Evolutionary conservation across 1,140 invertebrate genomes (phyloP), one percentile per base, ranked within the genome.

Genomic region (Ridgeia piscesae): DNA sequence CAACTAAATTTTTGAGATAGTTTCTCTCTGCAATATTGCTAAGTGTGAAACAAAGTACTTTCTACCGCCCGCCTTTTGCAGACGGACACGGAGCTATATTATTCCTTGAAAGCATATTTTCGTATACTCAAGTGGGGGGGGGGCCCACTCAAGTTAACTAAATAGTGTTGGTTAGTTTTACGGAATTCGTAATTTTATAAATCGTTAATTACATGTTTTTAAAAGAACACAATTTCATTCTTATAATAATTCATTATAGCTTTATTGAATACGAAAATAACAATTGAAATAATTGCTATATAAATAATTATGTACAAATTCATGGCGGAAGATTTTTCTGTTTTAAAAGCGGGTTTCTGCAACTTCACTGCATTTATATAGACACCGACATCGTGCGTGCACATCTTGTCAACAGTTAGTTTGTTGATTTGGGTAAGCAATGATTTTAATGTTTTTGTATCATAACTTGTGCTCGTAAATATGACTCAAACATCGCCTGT

Each of bases 271-370:
- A 77, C 58, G 58, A 77, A 77, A 77, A 77, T 77, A 8, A 77
- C 27, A 31, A 77, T 21, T 77, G 6, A 77, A 77, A 77, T 77
- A 27, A 21, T 77, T 77, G 58, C 58, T 77, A 31, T 77, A 77
- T 77, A 77, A 77, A 77, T 77, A 77, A 77, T 77, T 77, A 77
- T 77, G 58, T 77, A 77, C 58, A 77, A 77, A 77, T 77, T 77
- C 58, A 21, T 77, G 58, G 58, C 58, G 58, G 58, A 77, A 77
- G 58, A 77, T 4, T 77, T 77, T 77, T 77, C 58, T 2, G 27
- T 77, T 77, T 77, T 77, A 77, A 77, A 77, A 77, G 17, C 17
- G 58, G 6, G 58, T 77, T 77, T 77, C 58, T 77, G 58, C 17
- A 77, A 77, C 27, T 77, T 77, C 27, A 17, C 11, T 77, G 58